Evolutionary conservation across 2,888 invertebrate genomes (phyloP).

Genomic region (Elysia crispata): DNA sequence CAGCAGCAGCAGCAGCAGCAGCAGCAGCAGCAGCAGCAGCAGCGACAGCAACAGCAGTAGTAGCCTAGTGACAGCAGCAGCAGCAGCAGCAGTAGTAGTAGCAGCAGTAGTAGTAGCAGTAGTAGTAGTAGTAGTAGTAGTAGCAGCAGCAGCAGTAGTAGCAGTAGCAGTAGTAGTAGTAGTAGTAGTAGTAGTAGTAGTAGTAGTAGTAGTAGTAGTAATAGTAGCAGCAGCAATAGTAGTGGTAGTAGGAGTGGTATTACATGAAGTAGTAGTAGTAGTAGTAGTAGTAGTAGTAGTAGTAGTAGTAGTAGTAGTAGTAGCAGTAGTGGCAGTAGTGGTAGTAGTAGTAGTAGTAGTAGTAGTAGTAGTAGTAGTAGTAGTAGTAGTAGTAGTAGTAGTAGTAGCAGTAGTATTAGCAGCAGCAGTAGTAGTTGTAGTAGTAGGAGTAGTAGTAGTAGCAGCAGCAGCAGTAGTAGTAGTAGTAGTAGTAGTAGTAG

Average conservation of each 20-base stretch:
- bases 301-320: neutral
- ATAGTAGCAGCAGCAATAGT: neutral
- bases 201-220: neutral
- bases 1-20: conserved; percentile 26
- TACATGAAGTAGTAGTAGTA: neutral
- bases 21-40: conserved; percentile 26
- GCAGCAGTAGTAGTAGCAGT: neutral
- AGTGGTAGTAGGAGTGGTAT: neutral
- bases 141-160: neutral
- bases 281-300: neutral
- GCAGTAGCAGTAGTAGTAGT: neutral
- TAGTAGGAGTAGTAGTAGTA: too few species aligned
- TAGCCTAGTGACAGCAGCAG: too few species aligned
- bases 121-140: neutral
- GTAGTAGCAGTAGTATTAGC: neutral
- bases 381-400: neutral
- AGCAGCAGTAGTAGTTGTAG: too few species aligned
- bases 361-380: neutral
- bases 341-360: neutral
- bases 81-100: conserved; percentile 7
- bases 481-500: neutral
- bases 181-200: neutral
- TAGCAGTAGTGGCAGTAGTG: neutral
- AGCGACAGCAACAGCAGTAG: too few species aligned
- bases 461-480: neutral